Conservation (phyloP, 1,140 invertebrate species). For the Saccostrea cuccullata region DNA sequence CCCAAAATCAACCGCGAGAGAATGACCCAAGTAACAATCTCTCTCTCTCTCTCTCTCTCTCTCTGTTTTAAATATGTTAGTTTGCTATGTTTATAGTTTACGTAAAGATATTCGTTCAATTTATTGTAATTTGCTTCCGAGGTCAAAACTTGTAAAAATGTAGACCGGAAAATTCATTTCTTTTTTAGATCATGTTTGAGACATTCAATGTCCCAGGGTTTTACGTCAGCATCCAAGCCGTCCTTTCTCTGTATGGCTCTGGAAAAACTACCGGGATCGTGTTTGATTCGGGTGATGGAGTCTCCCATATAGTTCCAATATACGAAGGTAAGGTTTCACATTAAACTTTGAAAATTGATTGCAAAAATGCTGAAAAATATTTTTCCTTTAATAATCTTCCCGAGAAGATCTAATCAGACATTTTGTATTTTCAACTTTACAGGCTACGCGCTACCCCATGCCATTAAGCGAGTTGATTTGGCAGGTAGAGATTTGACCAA, state of each 20-base stretch:
- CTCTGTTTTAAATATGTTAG: not conserved
- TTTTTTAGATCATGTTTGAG: slow-evolving; percentile 79
- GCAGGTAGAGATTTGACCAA: slow-evolving; percentile 96
- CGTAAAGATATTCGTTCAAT: too few relatives aligned
- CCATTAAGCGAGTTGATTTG: slow-evolving; percentile 92
- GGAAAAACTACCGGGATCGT: slow-evolving; percentile 96
- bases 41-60: too few relatives aligned
- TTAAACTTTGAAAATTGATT: not conserved
- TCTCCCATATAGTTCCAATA: slow-evolving; percentile 92
- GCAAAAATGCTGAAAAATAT: not conserved
- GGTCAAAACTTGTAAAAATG: too few relatives aligned
- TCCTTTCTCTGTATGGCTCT: slow-evolving; percentile 93
- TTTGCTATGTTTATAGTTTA: not conserved
- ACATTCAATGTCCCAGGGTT: slow-evolving; percentile 94
- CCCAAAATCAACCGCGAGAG: slow-evolving; percentile 83
- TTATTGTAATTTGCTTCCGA: too few relatives aligned
- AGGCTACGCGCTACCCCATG: slow-evolving; percentile 85
- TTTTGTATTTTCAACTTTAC: not conserved
- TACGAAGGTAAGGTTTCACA: slow-evolving; percentile 85
- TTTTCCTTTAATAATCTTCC: not conserved
- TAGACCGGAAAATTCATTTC: too few relatives aligned
- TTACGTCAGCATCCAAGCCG: slow-evolving; percentile 95
- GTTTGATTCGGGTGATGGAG: slow-evolving; percentile 94
- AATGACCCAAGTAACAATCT: slow-evolving; percentile 86
- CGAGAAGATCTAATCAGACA: too few relatives aligned